phyloP scores from a whole-genome alignment of 2,113 vertebrate genomes.

The Upupa epops region DNA sequence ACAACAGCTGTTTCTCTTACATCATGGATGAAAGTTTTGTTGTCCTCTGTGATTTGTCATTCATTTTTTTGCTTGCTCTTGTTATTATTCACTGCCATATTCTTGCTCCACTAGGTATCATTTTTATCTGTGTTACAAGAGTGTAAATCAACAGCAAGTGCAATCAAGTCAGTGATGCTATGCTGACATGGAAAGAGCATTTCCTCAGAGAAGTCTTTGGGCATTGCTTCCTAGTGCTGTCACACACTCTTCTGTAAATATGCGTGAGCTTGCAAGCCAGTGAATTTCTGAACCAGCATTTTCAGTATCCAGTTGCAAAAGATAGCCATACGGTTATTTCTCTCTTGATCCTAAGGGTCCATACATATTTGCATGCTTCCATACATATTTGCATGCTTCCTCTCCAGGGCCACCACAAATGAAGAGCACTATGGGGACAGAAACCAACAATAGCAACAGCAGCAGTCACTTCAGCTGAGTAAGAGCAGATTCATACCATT shows the following conservation, averaged over 20 bases:
- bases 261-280: background rate
- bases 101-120: background rate
- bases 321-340: background rate
- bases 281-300: conserved; percentile 16
- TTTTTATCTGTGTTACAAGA: background rate
- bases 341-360: background rate
- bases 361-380: background rate
- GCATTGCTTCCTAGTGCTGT: background rate
- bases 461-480: background rate
- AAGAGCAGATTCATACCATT: background rate
- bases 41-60: background rate
- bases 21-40: background rate
- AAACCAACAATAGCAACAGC: background rate
- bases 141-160: background rate
- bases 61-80: background rate
- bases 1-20: conserved; percentile 34
- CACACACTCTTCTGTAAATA: background rate
- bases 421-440: background rate
- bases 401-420: background rate
- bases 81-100: background rate
- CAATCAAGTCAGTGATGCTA: background rate
- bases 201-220: background rate
- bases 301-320: conserved; percentile 17
- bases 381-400: background rate
- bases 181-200: background rate